These are phyloP conservation scores for Sinonovacula constricta DNA, from an alignment of 1,140 invertebrate species.

Conservation along the genomic window DNA sequence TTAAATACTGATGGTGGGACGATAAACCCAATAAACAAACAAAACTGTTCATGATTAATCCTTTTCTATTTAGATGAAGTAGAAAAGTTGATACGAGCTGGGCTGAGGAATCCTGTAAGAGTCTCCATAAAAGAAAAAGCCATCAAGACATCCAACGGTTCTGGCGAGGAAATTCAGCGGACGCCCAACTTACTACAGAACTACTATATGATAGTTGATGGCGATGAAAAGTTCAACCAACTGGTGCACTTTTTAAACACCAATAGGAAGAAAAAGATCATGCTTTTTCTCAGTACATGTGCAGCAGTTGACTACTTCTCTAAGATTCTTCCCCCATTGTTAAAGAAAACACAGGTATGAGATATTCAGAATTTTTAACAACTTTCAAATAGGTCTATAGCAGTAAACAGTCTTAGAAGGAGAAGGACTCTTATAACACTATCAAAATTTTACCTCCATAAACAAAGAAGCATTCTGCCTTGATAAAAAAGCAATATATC, in stretches of 20 bases:
- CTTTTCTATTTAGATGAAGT: constrained; percentile 85
- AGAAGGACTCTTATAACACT: no score
- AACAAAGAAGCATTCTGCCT: no score
- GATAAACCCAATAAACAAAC: no score
- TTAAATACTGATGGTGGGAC: no score
- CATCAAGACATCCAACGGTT: constrained; percentile 27
- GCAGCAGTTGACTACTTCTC: constrained; percentile 98
- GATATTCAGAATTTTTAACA: no score
- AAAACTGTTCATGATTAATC: background rate
- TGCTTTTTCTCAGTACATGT: constrained; percentile 98
- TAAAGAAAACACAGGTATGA: constrained; percentile 58
- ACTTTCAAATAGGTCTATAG: no score
- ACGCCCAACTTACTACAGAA: constrained; percentile 92
- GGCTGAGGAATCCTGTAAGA: constrained; percentile 95
- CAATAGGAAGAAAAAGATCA: constrained; percentile 86
- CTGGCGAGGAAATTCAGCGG: constrained; percentile 76
- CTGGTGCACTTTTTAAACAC: constrained; percentile 87
- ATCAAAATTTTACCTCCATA: no score
- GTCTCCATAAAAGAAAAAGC: constrained; percentile 93
- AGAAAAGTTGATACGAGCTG: constrained; percentile 93
- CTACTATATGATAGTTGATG: constrained; percentile 89
- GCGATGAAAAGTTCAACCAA: constrained; percentile 87
- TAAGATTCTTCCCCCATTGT: constrained; percentile 81
- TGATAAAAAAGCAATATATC: no score
- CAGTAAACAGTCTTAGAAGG: no score